Evolutionary conservation across 2,797 vertebrate genomes (phyloP).

Genomic region (Coracias cyanogaster): DNA sequence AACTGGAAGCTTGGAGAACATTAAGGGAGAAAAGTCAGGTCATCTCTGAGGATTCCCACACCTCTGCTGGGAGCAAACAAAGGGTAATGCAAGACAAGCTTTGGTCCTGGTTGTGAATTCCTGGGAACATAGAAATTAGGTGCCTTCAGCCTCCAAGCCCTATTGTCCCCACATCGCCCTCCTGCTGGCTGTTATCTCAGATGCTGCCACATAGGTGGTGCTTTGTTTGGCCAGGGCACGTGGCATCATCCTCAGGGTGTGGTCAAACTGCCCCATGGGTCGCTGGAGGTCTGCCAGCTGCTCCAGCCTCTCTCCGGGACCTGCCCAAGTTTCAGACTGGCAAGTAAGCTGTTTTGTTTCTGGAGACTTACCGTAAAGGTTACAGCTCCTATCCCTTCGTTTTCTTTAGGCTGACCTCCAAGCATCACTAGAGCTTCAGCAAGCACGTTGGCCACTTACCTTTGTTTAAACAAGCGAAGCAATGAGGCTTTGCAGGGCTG

Average conservation of each 20-base stretch:
- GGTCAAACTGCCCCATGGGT: background rate
- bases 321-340: background rate
- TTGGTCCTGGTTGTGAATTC: background rate
- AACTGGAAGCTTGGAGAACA: background rate
- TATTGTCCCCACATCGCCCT: background rate
- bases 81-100: accelerated
- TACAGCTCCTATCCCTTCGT: background rate
- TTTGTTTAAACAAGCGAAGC: background rate
- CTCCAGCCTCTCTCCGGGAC: background rate
- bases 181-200: background rate
- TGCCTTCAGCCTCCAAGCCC: background rate
- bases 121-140: background rate
- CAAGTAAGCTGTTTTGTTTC: background rate
- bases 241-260: accelerated
- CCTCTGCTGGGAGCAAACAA: background rate
- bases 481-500: background rate
- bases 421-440: accelerated
- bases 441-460: background rate
- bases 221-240: background rate
- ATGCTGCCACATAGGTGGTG: background rate
- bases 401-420: background rate
- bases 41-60: background rate
- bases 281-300: background rate
- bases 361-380: background rate
- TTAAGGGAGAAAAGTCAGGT: background rate